Base-by-base conservation (phyloP, 2,888 invertebrate genomes). In the Drosophila robusta region DNA sequence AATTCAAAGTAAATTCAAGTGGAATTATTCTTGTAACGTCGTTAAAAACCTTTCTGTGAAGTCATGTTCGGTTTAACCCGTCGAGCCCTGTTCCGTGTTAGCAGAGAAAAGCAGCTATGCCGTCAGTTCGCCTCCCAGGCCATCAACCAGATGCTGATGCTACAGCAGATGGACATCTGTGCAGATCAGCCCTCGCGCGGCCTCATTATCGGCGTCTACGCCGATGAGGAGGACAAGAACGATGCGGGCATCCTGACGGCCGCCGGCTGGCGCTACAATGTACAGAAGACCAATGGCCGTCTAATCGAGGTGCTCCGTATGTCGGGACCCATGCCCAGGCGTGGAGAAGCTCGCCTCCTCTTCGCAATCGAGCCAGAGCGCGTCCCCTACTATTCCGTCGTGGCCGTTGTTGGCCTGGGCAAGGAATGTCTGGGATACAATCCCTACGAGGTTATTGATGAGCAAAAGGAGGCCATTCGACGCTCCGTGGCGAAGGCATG, bases 391-490 rank as follows among this genome's bases (percentile, higher is more conserved):
- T 96, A 94, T 87, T 94, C 94, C 0, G 94, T 93, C 39, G 94
- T 96, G 1, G 95, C 95, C 6, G 94, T 97, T 6, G 95, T 95
- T n/a, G 96, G 96, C 14, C 92, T 97, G 38, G 97, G 96, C 5
- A 93, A 93, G 55, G 94, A 95, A 86, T 95, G 95, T 80, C 93
- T 94, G 52, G 94, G 95, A 0, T 96, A 94, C 87, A 95, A 95
- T 90, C 93, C 93, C 8, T 92, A 93, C 58, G 97, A 97, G 90
- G 94, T 95, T 76, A 90, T 96, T 52, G 95, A 97, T 85, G 95
- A 96, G 91, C 94, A 94, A 46, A 95, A 95, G 82, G 97, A 97
- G 91, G 95, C 95, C 34, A 95, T 97, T 60, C 92, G 97, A 60
- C 93, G 94, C 54, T 96, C 96, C 0, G 94, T 96, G 0, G 95